Conservation (phyloP, 2,888 invertebrate species). For the Hylaea fasciaria region DNA sequence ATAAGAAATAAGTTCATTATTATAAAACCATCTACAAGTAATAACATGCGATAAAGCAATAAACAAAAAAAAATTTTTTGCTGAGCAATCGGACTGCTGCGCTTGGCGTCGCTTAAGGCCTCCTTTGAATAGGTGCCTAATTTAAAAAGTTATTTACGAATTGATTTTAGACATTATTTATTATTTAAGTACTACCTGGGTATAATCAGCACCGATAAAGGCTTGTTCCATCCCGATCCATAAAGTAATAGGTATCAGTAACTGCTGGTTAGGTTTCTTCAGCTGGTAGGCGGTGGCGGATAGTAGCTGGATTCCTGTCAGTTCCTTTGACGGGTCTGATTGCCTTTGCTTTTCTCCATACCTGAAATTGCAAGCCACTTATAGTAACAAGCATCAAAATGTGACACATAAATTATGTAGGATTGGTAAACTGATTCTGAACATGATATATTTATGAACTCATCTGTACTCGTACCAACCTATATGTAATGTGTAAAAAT, state of each 20-base stretch:
- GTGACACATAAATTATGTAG: no score
- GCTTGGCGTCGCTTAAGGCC: no score
- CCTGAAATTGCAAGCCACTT: conserved; percentile 67
- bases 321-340: conserved; percentile 88
- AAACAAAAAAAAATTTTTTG: no score
- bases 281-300: conserved; percentile 96
- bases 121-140: no score
- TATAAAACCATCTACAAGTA: no score
- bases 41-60: no score
- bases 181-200: conserved; percentile 90
- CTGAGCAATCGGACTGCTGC: no score
- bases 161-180: background rate
- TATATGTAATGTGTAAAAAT: no score
- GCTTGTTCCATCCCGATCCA: conserved; percentile 99
- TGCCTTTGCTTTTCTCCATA: conserved; percentile 94
- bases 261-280: conserved; percentile 95
- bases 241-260: conserved; percentile 97
- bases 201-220: conserved; percentile 96
- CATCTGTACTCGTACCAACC: no score
- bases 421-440: background rate
- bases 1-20: no score
- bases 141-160: no score
- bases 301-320: conserved; percentile 91
- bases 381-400: background rate
- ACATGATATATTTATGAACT: no score